These are phyloP conservation scores for Darevskia mixta DNA, from an alignment of 2,797 vertebrate species.

Conservation along the genomic window DNA sequence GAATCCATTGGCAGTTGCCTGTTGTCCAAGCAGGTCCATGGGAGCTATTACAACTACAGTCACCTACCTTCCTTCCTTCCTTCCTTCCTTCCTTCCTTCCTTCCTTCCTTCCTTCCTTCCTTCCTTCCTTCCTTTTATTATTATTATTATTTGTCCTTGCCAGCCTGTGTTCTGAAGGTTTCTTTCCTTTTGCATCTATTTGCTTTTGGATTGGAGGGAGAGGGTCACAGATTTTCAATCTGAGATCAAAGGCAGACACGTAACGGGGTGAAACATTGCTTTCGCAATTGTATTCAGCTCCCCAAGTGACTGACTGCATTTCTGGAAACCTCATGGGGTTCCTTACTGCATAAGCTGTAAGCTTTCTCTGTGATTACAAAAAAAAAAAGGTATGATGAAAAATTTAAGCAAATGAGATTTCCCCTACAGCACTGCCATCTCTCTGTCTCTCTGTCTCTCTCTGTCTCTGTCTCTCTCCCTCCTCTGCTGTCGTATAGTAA, in stretches of 20 bases:
- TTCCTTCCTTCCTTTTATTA: background rate
- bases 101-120: no score
- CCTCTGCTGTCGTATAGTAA: constrained; percentile 74
- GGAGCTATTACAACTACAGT: constrained; percentile 47
- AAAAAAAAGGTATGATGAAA: constrained; percentile 62
- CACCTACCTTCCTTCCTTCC: constrained; percentile 41
- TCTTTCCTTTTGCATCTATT: constrained; percentile 72
- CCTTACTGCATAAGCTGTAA: constrained; percentile 60
- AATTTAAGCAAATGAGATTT: constrained; percentile 77
- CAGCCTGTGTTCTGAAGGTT: constrained; percentile 51
- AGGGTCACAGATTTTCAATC: constrained; percentile 69
- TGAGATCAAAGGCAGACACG: constrained; percentile 76
- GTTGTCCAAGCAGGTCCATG: constrained; percentile 64
- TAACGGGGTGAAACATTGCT: constrained; percentile 71
- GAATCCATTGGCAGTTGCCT: constrained; percentile 72
- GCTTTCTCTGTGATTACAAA: constrained; percentile 46
- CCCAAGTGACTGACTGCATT: constrained; percentile 73
- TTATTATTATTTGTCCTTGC: constrained; percentile 47
- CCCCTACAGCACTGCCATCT: constrained; percentile 68
- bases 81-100: background rate
- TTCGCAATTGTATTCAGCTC: constrained; percentile 73
- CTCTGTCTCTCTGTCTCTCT: constrained; percentile 12
- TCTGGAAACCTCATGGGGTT: constrained; percentile 57
- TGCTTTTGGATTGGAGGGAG: constrained; percentile 75
- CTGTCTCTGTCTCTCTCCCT: background rate